A percentile compares a stretch with the other conserved stretches of the same genome.
Evolutionary conservation across 2,888 invertebrate genomes (phyloP).

Genomic region (Quadroppia sp.): DNA sequence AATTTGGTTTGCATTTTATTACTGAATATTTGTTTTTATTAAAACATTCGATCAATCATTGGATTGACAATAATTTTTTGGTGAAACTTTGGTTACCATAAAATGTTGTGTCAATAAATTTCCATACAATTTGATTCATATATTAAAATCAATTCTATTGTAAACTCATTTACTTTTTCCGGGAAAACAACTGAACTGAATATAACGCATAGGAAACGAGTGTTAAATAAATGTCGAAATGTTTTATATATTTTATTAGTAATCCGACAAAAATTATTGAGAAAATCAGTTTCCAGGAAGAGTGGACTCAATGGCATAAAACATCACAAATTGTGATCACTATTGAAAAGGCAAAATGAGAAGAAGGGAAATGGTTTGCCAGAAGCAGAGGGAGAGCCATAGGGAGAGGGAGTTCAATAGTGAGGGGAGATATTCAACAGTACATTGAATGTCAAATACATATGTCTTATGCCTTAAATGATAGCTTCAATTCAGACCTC

Average conservation of each 20-base stretch:
- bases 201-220: not conserved
- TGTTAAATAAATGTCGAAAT: not conserved
- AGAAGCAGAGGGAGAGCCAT: not conserved
- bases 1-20: constrained; percentile 2
- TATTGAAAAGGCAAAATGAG: not conserved
- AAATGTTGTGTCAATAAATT: too few species aligned
- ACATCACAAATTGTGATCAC: constrained; percentile 9
- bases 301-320: not conserved
- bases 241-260: not conserved
- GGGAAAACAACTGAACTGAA: not conserved
- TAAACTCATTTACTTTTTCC: not conserved
- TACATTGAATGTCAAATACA: not conserved
- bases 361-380: constrained; percentile 1
- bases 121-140: not conserved
- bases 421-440: not conserved
- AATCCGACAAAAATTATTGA: not conserved
- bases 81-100: too few species aligned
- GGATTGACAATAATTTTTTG: too few species aligned
- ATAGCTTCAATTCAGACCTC: too few species aligned
- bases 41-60: too few species aligned
- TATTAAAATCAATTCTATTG: not conserved
- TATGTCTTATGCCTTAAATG: not conserved
- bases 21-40: not conserved
- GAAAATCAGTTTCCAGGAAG: constrained; percentile 15
- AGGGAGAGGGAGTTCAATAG: not conserved